Evolutionary conservation across 2,113 vertebrate species (phyloP).

Genomic region (Chloropsis cyanopogon): DNA sequence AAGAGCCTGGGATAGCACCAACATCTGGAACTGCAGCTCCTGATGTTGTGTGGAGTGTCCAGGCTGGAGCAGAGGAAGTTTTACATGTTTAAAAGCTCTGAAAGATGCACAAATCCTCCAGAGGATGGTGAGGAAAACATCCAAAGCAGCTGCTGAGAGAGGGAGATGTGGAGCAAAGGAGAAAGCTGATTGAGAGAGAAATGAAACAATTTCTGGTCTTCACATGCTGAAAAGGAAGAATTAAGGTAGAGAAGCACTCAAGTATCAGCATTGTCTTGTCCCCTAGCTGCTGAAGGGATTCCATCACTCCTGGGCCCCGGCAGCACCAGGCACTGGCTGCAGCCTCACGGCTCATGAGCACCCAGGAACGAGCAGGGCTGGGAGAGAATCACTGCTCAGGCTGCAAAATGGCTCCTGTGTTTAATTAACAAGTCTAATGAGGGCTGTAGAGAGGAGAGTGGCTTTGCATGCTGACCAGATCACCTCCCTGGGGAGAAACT

Average conservation of each 20-base stretch:
- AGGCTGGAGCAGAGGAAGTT: not conserved
- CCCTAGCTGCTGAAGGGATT: not conserved
- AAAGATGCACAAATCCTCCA: not conserved
- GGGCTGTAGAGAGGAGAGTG: rapidly evolving
- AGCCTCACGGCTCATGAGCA: not conserved
- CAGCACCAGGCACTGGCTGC: not conserved
- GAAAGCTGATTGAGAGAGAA: not conserved
- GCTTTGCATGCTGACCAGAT: not conserved
- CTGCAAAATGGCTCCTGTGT: not conserved
- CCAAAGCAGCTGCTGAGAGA: not conserved
- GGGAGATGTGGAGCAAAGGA: not conserved
- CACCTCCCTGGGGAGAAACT: rapidly evolving
- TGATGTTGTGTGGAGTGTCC: not conserved
- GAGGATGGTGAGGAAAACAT: not conserved
- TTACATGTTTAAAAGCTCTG: not conserved
- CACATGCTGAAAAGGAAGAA: not conserved
- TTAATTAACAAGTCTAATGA: not conserved
- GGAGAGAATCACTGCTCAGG: not conserved
- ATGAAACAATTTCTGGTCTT: not conserved
- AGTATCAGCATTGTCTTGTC: not conserved
- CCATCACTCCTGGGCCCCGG: rapidly evolving
- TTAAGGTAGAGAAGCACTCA: not conserved
- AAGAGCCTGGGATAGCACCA: not conserved
- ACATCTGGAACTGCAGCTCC: not conserved
- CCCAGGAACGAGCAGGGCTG: not conserved